Base-by-base conservation (phyloP, 2,797 vertebrate species). In the Anabacerthia variegaticeps region DNA sequence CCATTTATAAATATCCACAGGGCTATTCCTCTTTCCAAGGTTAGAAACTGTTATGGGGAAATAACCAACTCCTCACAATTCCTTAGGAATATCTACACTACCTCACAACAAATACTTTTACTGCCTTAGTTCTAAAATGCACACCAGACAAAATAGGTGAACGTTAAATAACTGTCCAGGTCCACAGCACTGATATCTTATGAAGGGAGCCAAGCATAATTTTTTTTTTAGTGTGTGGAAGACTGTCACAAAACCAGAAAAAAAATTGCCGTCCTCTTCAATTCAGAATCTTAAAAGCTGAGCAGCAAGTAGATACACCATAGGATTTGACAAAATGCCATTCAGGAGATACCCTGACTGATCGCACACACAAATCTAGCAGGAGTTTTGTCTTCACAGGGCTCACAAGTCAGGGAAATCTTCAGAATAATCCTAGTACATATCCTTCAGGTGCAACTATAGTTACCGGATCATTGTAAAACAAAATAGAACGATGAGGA, bases 321-420 rank as follows among this genome's bases (percentile, higher is more conserved):
- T 11, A 93, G 82, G 65, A 71, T 86, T 59, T 86, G 88, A 91
- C 82, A 88, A 95, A 97, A 93, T 2, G 7, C 52, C 77, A 65
- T 85, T 86, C 74, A 39, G 67, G 62, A 81, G 41, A 78, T 67
- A 55, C 6, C 44, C 67, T 93, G 85, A 56, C 76, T 92, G 59
- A 88, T 67, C 11, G 1, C 39, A 74, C 23, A 34, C 55, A 67
- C 71, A 85, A 84, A 86, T 79, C 55, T 82, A 88, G 51, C 0
- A 37, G 48, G 66, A 75, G 12, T 84, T 91, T 92, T 86, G 74
- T 73, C 73, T 94, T 86, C 51, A 78, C 18, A 30, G 48, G 63
- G 49, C 44, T 90, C 59, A 76, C 21, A 89, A 81, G 44, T 46
- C 85, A 82, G 55, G 32, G 43, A 79, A 91, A 78, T 81, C 63